These are phyloP conservation scores for Piscicola geometra DNA, from an alignment of 2,888 invertebrate species.

Conservation along the genomic window DNA sequence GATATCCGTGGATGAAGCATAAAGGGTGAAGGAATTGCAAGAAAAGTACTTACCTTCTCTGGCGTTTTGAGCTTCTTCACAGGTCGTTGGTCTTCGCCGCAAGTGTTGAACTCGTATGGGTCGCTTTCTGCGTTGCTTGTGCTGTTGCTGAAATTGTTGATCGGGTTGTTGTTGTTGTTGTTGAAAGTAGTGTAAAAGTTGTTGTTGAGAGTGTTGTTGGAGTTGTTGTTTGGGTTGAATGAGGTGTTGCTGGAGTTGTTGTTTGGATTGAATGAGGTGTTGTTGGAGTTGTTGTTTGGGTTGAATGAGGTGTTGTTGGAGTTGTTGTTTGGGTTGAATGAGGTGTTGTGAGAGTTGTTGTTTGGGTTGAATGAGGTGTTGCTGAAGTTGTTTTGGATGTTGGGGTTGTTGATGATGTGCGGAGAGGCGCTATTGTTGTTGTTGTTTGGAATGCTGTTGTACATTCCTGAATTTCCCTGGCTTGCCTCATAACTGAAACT, in stretches of 20 bases:
- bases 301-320: too few relatives aligned
- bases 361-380: not conserved
- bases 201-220: too few relatives aligned
- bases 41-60: conserved; percentile 32
- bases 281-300: not conserved
- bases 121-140: conserved; percentile 25
- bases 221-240: not conserved
- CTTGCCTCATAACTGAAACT: not conserved
- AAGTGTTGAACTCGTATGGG: conserved; percentile 43
- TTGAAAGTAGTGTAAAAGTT: too few relatives aligned
- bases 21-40: too few relatives aligned
- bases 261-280: too few relatives aligned
- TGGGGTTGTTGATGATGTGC: too few relatives aligned
- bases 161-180: not conserved
- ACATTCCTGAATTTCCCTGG: not conserved
- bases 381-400: too few relatives aligned
- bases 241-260: too few relatives aligned
- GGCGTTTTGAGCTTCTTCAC: conserved; percentile 40
- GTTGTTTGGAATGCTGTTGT: too few relatives aligned
- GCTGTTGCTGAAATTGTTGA: not conserved
- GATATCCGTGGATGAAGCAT: too few relatives aligned
- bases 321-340: too few relatives aligned
- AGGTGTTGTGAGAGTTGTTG: not conserved
- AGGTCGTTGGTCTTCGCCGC: conserved; percentile 35
- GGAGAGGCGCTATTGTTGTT: not conserved